Evolutionary conservation across 2,797 vertebrate species (phyloP), one percentile per base, ranked within the genome.

Genomic region (Squalus acanthias): DNA sequence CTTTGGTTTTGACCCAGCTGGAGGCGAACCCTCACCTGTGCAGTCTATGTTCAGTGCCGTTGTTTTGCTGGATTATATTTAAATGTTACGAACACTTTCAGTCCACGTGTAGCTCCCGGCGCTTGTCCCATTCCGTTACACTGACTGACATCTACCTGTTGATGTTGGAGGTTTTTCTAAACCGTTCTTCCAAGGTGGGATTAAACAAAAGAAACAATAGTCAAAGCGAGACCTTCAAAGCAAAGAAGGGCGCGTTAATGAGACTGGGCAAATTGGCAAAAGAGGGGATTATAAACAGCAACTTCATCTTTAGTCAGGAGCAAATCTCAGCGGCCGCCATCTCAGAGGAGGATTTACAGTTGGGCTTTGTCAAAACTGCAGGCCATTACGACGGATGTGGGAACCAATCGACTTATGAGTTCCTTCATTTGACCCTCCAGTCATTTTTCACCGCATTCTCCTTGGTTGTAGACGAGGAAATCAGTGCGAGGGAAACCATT

Each of bases 31-130:
- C 99, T 96, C 98, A 98, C 97, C 99, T 99, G 91, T 98, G 98
- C 82, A 98, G 99, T 96, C 98, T 99, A 97, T 99, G 99, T 96
- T 98, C 98, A 2, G 99, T 98, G 94, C 99, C 99, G 0, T 98
- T 99, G 0, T 99, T 99, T 97, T 99, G 99, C 97, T 99, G 99
- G 99, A 99, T 99, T 96, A 98, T 99, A 96, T 99, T 99, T 96
- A 99, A 98, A 97, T 99, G 98, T 97, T 99, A 99, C 95, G 98
- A 98, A 91, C 98, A 99, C 96, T 98, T 99, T 96, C 97, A 98
- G 74, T 97, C 97, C 0, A 65, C 98, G 96, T 98, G 98, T 0
- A 98, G 99, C 9, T 97, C 97, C 96, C 98, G 98, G 0, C 97
- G 98, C 92, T 97, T 99, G 97, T 98, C 98, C 0, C 97, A 98